Evolutionary conservation across 2,797 vertebrate genomes (phyloP), one percentile per base, ranked within the genome.

Genomic region (Poecilia picta): DNA sequence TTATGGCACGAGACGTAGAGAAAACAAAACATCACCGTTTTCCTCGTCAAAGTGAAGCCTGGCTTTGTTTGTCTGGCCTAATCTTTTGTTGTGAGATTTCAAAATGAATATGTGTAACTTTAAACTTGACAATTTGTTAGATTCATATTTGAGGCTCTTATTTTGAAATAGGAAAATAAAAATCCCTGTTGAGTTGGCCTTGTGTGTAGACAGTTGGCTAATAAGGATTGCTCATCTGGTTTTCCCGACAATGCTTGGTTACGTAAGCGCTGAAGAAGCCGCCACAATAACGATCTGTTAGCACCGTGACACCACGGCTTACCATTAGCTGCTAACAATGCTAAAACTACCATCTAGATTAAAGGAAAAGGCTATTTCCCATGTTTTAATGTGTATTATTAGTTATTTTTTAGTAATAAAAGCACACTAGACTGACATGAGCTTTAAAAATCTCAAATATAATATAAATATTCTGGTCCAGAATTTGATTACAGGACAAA

Each of bases 61-160:
- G 66, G n/a, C 4, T 68, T 68, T 66, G 18, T 68, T 68, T n/a
- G 11, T n/a, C 39, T 70, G 23, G 39, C 41, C 39, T 70, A n/a
- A 43, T 10, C 39, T 43, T 41, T 64, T 64, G 8, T 66, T 36
- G 36, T 39, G 36, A 36, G 18, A 43, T 15, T 25, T 43, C 23
- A 23, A 41, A 41, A 68, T 68, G 8, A 68, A 41, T 68, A 39
- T 41, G 36, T 68, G 4, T 23, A 39, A 53, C 36, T 68, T 68
- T 31, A 33, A 62, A 62, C 57, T 62, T 33, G 59, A 64, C 31
- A 64, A 31, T 5, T 36, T 70, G 5, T 66, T 41, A 8, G 36
- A 70, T 70, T n/a, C 23, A 43, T n/a, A 70, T 43, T 70, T 70
- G 8, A 70, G 66, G n/a, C 41, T 43, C 39, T n/a, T 43, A 68